Base-by-base conservation (phyloP, 2,888 invertebrate genomes). In the Frankliniella intonsa region DNA sequence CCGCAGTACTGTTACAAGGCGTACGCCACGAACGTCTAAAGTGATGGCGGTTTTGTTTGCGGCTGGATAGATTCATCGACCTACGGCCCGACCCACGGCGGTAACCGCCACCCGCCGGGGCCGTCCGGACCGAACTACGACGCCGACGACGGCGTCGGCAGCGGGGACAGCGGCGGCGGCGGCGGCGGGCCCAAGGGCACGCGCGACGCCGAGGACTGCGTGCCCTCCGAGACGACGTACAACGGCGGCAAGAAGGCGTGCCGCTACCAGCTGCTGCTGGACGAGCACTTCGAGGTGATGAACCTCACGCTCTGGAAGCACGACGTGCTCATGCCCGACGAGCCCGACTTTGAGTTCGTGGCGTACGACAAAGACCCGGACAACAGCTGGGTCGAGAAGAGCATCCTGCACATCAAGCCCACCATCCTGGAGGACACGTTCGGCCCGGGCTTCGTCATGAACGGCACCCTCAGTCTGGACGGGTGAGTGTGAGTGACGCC, bases 321-420 rank as follows among this genome's bases (percentile, higher is more conserved):
- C 69, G 69, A 76, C 69, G 69, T 76, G 25, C 69, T 76, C 69
- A 22, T 76, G 69, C 69, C 69, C 22, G 69, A 76, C 22, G 69
- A 76, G 69, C 69, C 69, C 22, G 69, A 76, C 25, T 76, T 76
- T 12, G 69, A 76, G 69, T 76, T 76, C 25, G 69, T 76, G 22
- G 69, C 25, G 11, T 76, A 76, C 69, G 69, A 76, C 69, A 76
- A 76, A 22, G 69, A 76, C 69, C 69, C 69, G 1, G 69, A 76
- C 69, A 76, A 76, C 69, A 25, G 22, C 25, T 76, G 12, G 11
- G 69, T 76, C 22, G 69, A 76, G 7, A 76, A 25, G 10, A 76
- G 69, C 25, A 76, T 76, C 69, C 69, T 76, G 69, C 1, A 9
- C 69, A 76, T 76, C 69, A 80, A 81, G 51, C 84, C 84, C 17